A percentile compares a stretch with the other conserved stretches of the same genome.
phyloP scores from a whole-genome alignment of 2,797 vertebrate genomes.

The Dendrocincla tyrannina region DNA sequence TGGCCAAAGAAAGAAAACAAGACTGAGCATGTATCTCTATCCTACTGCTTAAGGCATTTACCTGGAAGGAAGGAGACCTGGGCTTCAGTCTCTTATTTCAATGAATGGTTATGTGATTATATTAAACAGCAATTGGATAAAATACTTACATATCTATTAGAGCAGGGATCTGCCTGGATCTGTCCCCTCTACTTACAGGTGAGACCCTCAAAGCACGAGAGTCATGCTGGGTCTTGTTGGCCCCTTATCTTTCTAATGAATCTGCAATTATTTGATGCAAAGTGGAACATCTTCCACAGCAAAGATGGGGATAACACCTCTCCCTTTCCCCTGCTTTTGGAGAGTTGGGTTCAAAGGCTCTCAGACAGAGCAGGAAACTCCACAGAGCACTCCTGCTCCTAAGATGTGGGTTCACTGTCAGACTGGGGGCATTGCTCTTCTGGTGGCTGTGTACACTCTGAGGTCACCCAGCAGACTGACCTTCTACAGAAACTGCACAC shows the following conservation, averaged over 20 bases:
- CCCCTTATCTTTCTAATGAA: constrained; percentile 14
- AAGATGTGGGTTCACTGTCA: not conserved
- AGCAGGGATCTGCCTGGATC: not conserved
- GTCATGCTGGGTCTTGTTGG: constrained; percentile 19
- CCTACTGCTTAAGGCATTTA: constrained; percentile 1
- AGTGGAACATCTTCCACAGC: not conserved
- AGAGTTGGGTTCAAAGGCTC: not conserved
- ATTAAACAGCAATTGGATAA: constrained; percentile 18
- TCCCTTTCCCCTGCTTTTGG: not conserved
- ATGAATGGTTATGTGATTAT: not conserved
- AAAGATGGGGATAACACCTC: not conserved
- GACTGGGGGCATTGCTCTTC: not conserved
- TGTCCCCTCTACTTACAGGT: constrained; percentile 11
- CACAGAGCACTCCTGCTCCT: fast-evolving
- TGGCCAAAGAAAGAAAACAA: constrained; percentile 11
- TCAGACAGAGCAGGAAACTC: not conserved
- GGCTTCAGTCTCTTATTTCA: not conserved
- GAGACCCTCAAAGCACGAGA: constrained; percentile 17
- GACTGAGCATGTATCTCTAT: constrained; percentile 1
- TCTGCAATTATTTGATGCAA: not conserved
- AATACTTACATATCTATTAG: constrained; percentile 4
- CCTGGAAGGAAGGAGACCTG: not conserved
- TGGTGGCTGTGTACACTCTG: fast-evolving
- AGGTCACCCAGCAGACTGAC: not conserved
- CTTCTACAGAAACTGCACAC: constrained; percentile 24